Evolutionary conservation across 2,888 invertebrate species (phyloP), one percentile per base, ranked within the genome.

Genomic region (Lasioglossum oenotherae): DNA sequence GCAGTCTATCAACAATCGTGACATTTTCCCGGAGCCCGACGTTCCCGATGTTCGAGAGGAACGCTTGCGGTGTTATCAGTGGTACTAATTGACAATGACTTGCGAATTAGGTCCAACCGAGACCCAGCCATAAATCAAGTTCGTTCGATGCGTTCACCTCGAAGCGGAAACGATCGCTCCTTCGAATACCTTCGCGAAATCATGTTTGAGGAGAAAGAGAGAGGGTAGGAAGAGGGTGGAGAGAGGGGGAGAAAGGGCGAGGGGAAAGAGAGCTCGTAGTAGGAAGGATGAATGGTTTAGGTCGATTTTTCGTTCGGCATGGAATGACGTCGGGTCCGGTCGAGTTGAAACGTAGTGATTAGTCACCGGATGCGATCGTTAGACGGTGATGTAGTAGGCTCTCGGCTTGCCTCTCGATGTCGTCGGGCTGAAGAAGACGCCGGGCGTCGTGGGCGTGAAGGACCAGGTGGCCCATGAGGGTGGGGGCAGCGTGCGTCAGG

Each of bases 351-450:
- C 31, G 35, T n/a, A 60, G 67, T 44, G 27, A 38, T 82, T 84
- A 57, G 80, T 74, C 75, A 73, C 74, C 82, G 64, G 76, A 75
- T 74, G 49, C 38, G 57, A 67, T 81, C 60, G 69, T 77, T 92
- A 93, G 46, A 93, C 93, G 80, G 93, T 94, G 83, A 94, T 93
- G 82, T 94, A 94, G 87, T 94, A 94, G 31, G 94, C 93, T 72
- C 94, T 90, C 16, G 94, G 94, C 81, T 93, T 92, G 78, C 94
- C 94, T 71, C 93, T 92, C 46, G 94, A 93, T 69, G 92, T 90
- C 57, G 94, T 94, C 23, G 93, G 94, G 82, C 94, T 94, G 86
- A 93, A 93, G 81, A 93, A 90, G 76, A 94, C 93, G 64, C 93
- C 92, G 14, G 91, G 91, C 69, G 89, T 89, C 38, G 93, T 87